Base-by-base conservation (phyloP, 2,888 invertebrate species). In the Aromia moschata region DNA sequence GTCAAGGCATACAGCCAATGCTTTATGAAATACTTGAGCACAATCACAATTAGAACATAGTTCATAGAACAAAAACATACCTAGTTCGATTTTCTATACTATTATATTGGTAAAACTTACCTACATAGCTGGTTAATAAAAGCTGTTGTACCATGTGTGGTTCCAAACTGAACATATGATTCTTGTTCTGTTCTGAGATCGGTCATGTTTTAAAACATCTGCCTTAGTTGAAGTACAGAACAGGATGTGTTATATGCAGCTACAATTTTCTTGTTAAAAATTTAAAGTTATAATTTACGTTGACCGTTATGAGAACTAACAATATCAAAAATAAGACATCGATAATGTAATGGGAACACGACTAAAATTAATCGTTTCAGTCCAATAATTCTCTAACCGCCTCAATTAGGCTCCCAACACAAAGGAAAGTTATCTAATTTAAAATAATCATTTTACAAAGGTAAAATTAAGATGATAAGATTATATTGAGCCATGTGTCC, bases 391-490 rank as follows among this genome's bases (percentile, higher is more conserved):
- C n/a, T n/a, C n/a, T n/a, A n/a, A n/a, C n/a, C n/a, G n/a, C n/a
- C n/a, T n/a, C n/a, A n/a, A n/a, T n/a, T n/a, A n/a, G 4, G 7
- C 25, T 14, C 14, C 5, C 9, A 12, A 49, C 60, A 66, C 63
- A 63, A 65, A 68, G 62, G 66, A 69, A 66, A 68, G 56, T 60
- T 56, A 63, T 62, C 68, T 65, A 66, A 69, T 69, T 69, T 70
- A 69, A 72, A 71, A 68, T 73, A 73, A 72, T 73, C 72, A 73
- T 65, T 69, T 70, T 69, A 73, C 70, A 72, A 74, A 71, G 74
- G 73, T 72, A 64, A 70, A 77, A 78, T 78, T 77, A 76, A 77
- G 76, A 77, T 76, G 74, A 76, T 74, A 72, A 72, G 77, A 75
- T 75, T 77, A 73, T 62, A 60, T 56, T 62, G 57, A 68, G 70